Evolutionary conservation across 2,888 invertebrate species (phyloP).

Genomic region (Biston stratarius): DNA sequence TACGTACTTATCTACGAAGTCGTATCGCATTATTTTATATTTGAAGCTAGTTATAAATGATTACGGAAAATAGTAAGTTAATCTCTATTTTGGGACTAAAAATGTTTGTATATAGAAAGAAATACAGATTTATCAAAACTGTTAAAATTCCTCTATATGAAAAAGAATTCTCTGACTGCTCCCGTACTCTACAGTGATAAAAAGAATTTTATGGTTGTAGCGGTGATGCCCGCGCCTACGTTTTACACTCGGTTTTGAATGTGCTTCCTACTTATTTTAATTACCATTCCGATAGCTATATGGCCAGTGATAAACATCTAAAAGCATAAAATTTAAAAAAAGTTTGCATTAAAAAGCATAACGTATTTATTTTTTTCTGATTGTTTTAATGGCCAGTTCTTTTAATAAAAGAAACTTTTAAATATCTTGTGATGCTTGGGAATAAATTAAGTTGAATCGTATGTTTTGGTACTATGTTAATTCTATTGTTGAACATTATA

Average conservation of each 20-base stretch:
- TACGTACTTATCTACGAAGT: too few species aligned
- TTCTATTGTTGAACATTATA: too few species aligned
- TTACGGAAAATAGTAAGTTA: too few species aligned
- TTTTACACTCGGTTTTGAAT: slow-evolving; percentile 70
- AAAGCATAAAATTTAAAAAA: slow-evolving; percentile 53
- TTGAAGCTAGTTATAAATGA: too few species aligned
- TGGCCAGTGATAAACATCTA: slow-evolving; percentile 69
- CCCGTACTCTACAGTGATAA: slow-evolving; percentile 62
- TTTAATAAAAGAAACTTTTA: background rate
- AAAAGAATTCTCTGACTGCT: slow-evolving; percentile 51
- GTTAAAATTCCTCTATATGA: background rate
- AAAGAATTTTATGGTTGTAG: slow-evolving; percentile 75
- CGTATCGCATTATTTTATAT: too few species aligned
- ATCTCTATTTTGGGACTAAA: too few species aligned
- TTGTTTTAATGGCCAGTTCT: background rate
- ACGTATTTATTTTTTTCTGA: slow-evolving; percentile 4
- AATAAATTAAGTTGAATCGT: too few species aligned
- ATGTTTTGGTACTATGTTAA: too few species aligned
- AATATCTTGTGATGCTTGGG: too few species aligned
- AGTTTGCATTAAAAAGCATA: slow-evolving; percentile 55
- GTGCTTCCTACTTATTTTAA: slow-evolving; percentile 80
- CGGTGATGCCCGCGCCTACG: slow-evolving; percentile 68
- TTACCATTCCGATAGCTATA: slow-evolving; percentile 78
- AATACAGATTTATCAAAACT: background rate
- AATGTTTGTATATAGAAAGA: background rate